Evolutionary conservation across 1,140 invertebrate genomes (phyloP), one percentile per base, ranked within the genome.

Genomic region (Hormaphis cornu): DNA sequence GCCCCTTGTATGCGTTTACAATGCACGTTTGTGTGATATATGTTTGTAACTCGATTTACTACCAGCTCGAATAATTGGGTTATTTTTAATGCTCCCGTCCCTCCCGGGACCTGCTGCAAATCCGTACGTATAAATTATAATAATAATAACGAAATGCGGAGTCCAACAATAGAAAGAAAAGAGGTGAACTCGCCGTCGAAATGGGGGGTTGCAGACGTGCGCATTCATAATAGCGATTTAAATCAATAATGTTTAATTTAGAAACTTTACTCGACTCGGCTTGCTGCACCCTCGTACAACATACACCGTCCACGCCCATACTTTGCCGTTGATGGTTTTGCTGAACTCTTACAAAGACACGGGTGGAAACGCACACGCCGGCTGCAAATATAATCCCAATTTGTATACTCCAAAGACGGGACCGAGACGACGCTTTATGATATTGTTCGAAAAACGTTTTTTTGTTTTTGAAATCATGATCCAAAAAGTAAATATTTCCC

Each of bases 191-290:
- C 44, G 22, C 33, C 44, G n/a, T 16, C 5, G 24, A 22, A 16
- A 63, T 8, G 14, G 14, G 33, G 35, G 33, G 33, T 40, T 20
- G 59, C 37, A 37, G 35, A 37, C 35, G 7, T 46, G 12, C 12
- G 9, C 42, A 44, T 48, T 66, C 50, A 50, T 50, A 22, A n/a
- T n/a, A 35, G 61, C 44, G 28, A 66, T 66, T 66, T 66, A 48
- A 50, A 66, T 66, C 61, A 66, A 66, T 66, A 66, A 66, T 33
- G 61, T 66, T 66, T 66, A 44, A 66, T 50, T 66, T 66, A 66
- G 61, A 66, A 48, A 66, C 61, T 66, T 48, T 30, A 20, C 61
- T 66, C 24, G 24, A 33, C 16, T 2, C 7, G 6, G 9, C 52
- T n/a, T n/a, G n/a, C n/a, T n/a, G n/a, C n/a, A n/a, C n/a, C n/a